Conservation (phyloP, 1,140 invertebrate genomes). For the Drosophila insularis region DNA sequence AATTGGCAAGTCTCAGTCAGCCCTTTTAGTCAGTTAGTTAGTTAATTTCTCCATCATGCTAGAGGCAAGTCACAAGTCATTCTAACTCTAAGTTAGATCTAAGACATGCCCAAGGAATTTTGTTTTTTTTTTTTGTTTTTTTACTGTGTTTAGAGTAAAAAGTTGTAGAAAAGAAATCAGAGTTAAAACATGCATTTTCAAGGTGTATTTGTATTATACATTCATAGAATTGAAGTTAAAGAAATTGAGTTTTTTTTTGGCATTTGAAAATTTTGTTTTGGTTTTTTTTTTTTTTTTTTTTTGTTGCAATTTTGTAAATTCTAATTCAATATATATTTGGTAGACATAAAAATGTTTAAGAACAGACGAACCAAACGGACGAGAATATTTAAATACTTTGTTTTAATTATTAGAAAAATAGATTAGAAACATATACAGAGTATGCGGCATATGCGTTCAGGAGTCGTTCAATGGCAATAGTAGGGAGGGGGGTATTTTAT, state of each 20-base stretch:
- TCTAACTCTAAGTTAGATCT: slow-evolving; percentile 3
- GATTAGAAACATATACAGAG: slow-evolving; percentile 48
- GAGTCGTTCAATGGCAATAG: slow-evolving; percentile 74
- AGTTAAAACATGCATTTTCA: slow-evolving; percentile 58
- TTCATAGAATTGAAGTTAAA: neutral
- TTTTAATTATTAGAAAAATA: slow-evolving; percentile 66
- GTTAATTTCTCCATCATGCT: neutral
- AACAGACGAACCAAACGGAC: slow-evolving; percentile 82
- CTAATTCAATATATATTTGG: slow-evolving; percentile 63
- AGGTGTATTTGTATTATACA: slow-evolving; percentile 3
- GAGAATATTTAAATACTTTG: slow-evolving; percentile 75
- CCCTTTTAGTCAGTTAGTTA: slow-evolving; percentile 3
- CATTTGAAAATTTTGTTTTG: slow-evolving; percentile 38
- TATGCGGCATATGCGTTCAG: slow-evolving; percentile 56
- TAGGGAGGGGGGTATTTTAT: slow-evolving; percentile 34
- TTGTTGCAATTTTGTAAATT: slow-evolving; percentile 59
- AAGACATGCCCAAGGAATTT: neutral
- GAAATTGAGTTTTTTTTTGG: slow-evolving; percentile 1
- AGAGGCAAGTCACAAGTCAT: neutral
- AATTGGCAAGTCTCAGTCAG: neutral
- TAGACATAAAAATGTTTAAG: slow-evolving; percentile 82
- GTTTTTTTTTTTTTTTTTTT: slow-evolving; percentile 37
- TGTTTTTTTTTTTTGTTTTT: neutral
- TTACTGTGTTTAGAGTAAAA: neutral
- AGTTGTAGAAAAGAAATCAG: slow-evolving; percentile 6